Evolutionary conservation across 1,140 invertebrate genomes (phyloP).

Genomic region (Lepeophtheirus salmonis): DNA sequence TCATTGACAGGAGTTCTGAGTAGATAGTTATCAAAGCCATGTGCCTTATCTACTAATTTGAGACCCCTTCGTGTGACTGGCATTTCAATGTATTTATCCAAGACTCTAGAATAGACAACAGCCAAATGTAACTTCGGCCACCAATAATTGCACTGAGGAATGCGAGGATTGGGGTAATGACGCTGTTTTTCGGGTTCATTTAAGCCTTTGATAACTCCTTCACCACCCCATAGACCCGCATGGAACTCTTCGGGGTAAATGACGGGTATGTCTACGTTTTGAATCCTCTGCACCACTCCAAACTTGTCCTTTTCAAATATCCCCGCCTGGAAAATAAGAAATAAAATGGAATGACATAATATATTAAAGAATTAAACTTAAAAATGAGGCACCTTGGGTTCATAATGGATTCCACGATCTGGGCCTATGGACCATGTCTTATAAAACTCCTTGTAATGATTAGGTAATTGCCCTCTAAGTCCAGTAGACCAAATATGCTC

Average conservation of each 20-base stretch:
- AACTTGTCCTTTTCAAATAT: slow-evolving; percentile 17
- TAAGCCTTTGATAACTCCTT: slow-evolving; percentile 79
- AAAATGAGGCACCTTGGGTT: no score
- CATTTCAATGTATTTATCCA: slow-evolving; percentile 62
- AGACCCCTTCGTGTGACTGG: slow-evolving; percentile 60
- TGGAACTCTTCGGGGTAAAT: slow-evolving; percentile 57
- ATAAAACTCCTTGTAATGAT: neutral
- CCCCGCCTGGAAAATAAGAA: neutral
- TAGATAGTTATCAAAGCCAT: slow-evolving; percentile 88
- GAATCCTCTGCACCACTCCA: slow-evolving; percentile 32
- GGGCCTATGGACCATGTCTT: neutral
- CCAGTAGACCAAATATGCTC: neutral
- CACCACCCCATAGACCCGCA: slow-evolving; percentile 83
- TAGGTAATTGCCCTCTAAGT: neutral
- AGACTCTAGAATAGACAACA: slow-evolving; percentile 79
- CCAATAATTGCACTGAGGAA: slow-evolving; percentile 60
- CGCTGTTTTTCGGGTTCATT: slow-evolving; percentile 36
- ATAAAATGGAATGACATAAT: neutral
- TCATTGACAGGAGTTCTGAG: slow-evolving; percentile 74
- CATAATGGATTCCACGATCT: neutral
- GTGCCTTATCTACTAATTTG: slow-evolving; percentile 56
- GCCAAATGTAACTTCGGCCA: slow-evolving; percentile 52
- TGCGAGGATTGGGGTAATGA: slow-evolving; percentile 11
- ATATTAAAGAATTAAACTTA: no score
- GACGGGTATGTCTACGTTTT: slow-evolving; percentile 57